Conservation (phyloP, 2,888 invertebrate species). For the Melinaea menophilus region DNA sequence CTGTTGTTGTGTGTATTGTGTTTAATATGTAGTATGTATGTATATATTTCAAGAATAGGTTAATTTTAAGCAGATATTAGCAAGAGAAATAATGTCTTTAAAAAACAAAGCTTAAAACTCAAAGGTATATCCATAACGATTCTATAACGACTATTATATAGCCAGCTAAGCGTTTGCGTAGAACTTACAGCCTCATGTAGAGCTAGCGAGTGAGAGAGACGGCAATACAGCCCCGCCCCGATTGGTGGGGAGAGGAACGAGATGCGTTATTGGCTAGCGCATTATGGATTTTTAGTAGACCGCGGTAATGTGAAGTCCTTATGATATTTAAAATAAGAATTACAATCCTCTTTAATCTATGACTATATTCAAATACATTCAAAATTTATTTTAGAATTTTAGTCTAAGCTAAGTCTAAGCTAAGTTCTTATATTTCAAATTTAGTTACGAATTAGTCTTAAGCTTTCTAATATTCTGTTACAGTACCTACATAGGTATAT, state of each 20-base stretch:
- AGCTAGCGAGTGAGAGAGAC: constrained; percentile 66
- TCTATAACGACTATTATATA: constrained; percentile 24
- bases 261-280: constrained; percentile 62
- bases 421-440: not conserved
- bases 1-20: constrained; percentile 2
- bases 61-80: constrained; percentile 10
- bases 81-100: constrained; percentile 2
- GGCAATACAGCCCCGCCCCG: constrained; percentile 61
- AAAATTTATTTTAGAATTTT: not conserved
- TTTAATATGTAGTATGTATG: not conserved
- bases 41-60: too few relatives aligned
- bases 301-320: constrained; percentile 24
- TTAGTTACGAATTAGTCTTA: too few relatives aligned
- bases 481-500: not conserved
- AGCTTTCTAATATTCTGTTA: too few relatives aligned
- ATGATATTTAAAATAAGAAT: constrained; percentile 10
- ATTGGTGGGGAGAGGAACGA: constrained; percentile 60
- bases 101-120: constrained; percentile 13
- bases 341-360: not conserved
- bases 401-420: not conserved
- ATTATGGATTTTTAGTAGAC: constrained; percentile 71
- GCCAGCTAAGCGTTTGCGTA: constrained; percentile 35
- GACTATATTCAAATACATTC: not conserved
- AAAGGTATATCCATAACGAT: constrained; percentile 21
- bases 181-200: constrained; percentile 47